phyloP scores from a whole-genome alignment of 2,888 invertebrate species.

The Ichneumoninae sp. region DNA sequence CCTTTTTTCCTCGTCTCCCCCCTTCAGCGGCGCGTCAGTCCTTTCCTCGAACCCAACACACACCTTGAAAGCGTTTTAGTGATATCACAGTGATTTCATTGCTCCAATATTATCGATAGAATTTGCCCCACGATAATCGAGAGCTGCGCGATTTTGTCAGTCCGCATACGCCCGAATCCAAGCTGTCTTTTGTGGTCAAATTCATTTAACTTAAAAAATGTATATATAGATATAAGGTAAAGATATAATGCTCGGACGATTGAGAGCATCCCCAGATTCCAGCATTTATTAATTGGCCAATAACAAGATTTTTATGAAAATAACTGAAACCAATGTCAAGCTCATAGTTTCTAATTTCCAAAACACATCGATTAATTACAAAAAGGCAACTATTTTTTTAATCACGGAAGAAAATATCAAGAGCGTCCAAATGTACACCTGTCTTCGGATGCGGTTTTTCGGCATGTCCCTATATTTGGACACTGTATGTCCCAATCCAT shows the following conservation, averaged over 20 bases:
- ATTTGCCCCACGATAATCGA: slow-evolving; percentile 70
- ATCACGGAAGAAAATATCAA: background rate
- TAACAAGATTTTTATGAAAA: too few relatives aligned
- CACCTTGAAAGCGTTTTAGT: slow-evolving; percentile 84
- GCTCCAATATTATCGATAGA: slow-evolving; percentile 84
- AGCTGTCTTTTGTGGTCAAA: slow-evolving; percentile 13
- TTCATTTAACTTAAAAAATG: background rate
- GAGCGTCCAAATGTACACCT: too few relatives aligned
- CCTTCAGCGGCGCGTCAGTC: slow-evolving; percentile 54
- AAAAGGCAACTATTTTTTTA: background rate
- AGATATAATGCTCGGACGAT: too few relatives aligned
- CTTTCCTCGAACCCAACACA: slow-evolving; percentile 78
- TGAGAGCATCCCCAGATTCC: too few relatives aligned
- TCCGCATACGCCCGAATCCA: slow-evolving; percentile 27
- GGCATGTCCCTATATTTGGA: too few relatives aligned
- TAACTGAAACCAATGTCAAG: too few relatives aligned
- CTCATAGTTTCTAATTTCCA: too few relatives aligned
- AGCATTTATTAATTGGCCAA: too few relatives aligned
- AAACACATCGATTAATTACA: too few relatives aligned
- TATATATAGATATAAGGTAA: background rate
- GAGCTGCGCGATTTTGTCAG: slow-evolving; percentile 47
- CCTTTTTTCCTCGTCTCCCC: slow-evolving; percentile 27
- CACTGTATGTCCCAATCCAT: too few relatives aligned
- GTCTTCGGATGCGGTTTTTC: too few relatives aligned
- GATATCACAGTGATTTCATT: slow-evolving; percentile 84